Percentiles rank a stretch among this genome's conserved stretches.
Evolutionary conservation across 2,797 vertebrate genomes (phyloP).

Genomic region (Malurus leucopterus): DNA sequence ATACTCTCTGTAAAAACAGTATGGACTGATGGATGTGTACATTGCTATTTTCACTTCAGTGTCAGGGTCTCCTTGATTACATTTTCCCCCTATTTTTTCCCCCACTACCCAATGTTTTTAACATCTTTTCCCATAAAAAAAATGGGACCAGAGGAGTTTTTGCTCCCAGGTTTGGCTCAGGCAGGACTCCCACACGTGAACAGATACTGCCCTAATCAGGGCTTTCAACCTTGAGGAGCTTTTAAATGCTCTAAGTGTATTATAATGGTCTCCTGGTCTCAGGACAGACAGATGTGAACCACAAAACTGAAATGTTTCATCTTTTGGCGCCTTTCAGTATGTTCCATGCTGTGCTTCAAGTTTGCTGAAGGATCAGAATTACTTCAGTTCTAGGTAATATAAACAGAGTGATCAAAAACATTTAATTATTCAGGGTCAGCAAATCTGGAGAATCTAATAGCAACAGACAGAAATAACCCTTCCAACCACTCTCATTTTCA

Average conservation of each 20-base stretch:
- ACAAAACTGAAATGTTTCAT: slow-evolving; percentile 66
- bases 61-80: slow-evolving; percentile 21
- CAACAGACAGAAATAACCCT: slow-evolving; percentile 40
- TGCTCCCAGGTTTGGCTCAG: neutral
- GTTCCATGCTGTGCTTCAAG: slow-evolving; percentile 66
- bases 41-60: slow-evolving; percentile 16
- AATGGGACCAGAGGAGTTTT: neutral
- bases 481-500: slow-evolving; percentile 44
- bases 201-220: slow-evolving; percentile 49
- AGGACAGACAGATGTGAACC: slow-evolving; percentile 65
- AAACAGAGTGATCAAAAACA: slow-evolving; percentile 64
- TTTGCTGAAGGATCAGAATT: slow-evolving; percentile 67
- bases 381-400: slow-evolving; percentile 65
- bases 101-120: neutral
- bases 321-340: slow-evolving; percentile 64
- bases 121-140: slow-evolving; percentile 24
- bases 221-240: slow-evolving; percentile 59
- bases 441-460: slow-evolving; percentile 51
- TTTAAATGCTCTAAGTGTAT: slow-evolving; percentile 60
- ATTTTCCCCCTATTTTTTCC: neutral
- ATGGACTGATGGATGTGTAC: slow-evolving; percentile 44
- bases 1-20: slow-evolving; percentile 60
- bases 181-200: slow-evolving; percentile 5
- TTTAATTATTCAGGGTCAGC: slow-evolving; percentile 63
- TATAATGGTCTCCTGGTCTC: slow-evolving; percentile 62